Evolutionary conservation across 1,140 invertebrate species (phyloP).

Genomic region (Neotoxoptera formosana): DNA sequence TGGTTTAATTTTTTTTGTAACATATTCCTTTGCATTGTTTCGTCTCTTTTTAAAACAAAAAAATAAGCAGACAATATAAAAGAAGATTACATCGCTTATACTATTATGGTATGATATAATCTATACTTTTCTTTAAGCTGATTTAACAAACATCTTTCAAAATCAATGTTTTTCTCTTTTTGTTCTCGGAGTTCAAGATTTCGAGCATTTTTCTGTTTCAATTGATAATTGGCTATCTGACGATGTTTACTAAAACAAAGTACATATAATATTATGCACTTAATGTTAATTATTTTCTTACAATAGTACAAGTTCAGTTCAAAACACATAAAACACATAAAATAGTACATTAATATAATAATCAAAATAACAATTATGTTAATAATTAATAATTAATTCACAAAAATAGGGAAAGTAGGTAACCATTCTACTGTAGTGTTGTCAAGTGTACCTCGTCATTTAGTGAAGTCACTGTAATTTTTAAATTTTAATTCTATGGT

Average conservation of each 20-base stretch:
- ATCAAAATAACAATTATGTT: neutral
- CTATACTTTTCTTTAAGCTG: neutral
- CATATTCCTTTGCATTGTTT: neutral
- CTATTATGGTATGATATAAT: constrained; percentile 11
- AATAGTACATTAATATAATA: neutral
- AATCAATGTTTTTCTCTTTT: neutral
- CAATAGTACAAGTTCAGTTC: neutral
- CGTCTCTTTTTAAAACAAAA: neutral
- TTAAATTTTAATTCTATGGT: no score
- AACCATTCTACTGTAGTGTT: no score
- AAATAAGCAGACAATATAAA: neutral
- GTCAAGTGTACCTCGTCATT: no score
- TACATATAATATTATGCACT: neutral
- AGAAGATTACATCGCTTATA: neutral
- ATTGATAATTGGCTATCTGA: neutral
- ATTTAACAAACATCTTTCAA: neutral
- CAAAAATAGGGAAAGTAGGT: neutral
- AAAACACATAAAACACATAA: neutral
- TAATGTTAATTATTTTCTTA: neutral
- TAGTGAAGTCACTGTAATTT: no score
- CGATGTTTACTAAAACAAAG: neutral
- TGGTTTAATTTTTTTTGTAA: neutral
- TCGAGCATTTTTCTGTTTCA: neutral
- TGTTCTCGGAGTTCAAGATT: neutral
- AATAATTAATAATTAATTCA: neutral